Conservation (phyloP, 2,113 vertebrate genomes). For the Charina bottae region DNA sequence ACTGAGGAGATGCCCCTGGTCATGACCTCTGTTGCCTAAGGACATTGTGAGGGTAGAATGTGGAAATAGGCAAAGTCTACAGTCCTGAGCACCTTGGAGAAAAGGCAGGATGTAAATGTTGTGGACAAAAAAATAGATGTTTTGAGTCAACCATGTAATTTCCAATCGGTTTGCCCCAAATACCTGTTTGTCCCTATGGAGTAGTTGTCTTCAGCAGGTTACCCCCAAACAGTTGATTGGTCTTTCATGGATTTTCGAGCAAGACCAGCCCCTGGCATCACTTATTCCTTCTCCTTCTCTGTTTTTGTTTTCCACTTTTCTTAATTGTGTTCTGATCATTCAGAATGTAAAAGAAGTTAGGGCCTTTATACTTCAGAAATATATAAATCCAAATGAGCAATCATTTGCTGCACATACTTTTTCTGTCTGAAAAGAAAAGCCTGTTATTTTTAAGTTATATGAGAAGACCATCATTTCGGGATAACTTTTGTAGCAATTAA, state of each 20-base stretch:
- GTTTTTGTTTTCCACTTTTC: not conserved
- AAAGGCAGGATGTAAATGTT: not conserved
- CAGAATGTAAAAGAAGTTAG: not conserved
- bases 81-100: too few relatives aligned
- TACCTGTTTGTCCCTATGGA: not conserved
- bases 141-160: not conserved
- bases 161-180: not conserved
- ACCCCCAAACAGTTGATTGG: not conserved
- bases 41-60: too few relatives aligned
- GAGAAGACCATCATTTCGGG: slow-evolving; percentile 51
- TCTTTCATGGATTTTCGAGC: not conserved
- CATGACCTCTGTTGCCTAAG: too few relatives aligned
- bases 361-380: not conserved
- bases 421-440: slow-evolving; percentile 34
- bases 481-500: slow-evolving; percentile 50
- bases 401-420: slow-evolving; percentile 23
- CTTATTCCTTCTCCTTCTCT: not conserved
- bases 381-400: slow-evolving; percentile 21
- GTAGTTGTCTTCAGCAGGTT: not conserved
- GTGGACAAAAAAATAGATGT: not conserved
- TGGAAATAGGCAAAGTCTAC: too few relatives aligned
- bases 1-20: too few relatives aligned
- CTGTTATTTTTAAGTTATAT: slow-evolving; percentile 35
- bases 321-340: not conserved
- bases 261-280: not conserved